These are phyloP conservation scores for Microhierax caerulescens DNA, from an alignment of 2,797 vertebrate genomes.

Conservation along the genomic window DNA sequence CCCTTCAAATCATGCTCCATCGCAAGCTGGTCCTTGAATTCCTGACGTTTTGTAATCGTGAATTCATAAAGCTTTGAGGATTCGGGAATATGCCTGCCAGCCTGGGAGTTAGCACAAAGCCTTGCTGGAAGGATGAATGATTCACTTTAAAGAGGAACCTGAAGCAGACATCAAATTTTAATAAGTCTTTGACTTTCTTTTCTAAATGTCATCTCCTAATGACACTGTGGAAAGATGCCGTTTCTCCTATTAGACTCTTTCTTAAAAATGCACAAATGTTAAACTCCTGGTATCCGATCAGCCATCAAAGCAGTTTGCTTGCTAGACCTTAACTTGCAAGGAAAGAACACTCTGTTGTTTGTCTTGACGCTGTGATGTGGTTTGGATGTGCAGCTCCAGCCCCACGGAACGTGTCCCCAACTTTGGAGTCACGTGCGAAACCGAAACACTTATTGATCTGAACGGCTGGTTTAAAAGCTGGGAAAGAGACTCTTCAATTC, in stretches of 20 bases:
- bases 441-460: background rate
- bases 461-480: background rate
- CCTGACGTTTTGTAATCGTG: background rate
- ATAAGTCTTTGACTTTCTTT: background rate
- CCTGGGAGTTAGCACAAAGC: background rate
- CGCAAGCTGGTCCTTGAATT: background rate
- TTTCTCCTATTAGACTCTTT: background rate
- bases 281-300: background rate
- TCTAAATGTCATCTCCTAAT: slow-evolving; percentile 38
- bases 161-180: slow-evolving; percentile 20
- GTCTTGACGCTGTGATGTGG: background rate
- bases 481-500: background rate
- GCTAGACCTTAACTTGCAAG: background rate
- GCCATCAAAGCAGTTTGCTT: background rate
- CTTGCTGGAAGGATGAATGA: background rate
- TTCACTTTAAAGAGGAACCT: background rate
- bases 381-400: background rate
- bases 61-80: background rate
- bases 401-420: background rate
- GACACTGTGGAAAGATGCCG: background rate
- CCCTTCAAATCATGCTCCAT: background rate
- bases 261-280: background rate
- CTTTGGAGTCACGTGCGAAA: background rate
- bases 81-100: background rate
- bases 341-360: background rate